Conservation (phyloP, 2,797 vertebrate genomes). For the Clarias fuscus region DNA sequence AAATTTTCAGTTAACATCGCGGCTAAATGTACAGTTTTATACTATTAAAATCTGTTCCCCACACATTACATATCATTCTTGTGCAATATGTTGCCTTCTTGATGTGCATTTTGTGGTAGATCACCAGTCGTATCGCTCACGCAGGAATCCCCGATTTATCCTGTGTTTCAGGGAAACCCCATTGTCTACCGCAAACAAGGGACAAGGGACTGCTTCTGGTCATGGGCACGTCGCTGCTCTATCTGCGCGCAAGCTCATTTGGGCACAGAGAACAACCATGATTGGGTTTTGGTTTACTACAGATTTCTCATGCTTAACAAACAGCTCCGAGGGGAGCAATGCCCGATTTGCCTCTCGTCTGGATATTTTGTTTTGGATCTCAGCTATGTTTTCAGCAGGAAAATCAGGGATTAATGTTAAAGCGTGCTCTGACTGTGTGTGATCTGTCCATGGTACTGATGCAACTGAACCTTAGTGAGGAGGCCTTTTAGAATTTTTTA, state of each 20-base stretch:
- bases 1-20: too few relatives aligned
- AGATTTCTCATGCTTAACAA: not conserved
- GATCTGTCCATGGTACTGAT: conserved; percentile 78
- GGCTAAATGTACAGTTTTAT: not conserved
- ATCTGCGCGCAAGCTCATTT: not conserved
- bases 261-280: not conserved
- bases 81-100: not conserved
- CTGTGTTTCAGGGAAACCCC: not conserved
- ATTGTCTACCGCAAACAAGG: not conserved
- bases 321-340: not conserved
- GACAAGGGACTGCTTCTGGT: not conserved
- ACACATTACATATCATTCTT: not conserved
- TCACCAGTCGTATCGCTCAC: not conserved
- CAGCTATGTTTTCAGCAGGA: not conserved
- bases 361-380: not conserved
- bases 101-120: not conserved
- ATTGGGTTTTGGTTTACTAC: not conserved
- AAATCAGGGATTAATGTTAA: conserved; percentile 1
- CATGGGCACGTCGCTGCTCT: not conserved
- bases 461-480: not conserved
- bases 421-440: conserved; percentile 28
- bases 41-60: not conserved
- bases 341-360: not conserved
- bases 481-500: not conserved
- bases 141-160: not conserved